Evolutionary conservation across 2,113 vertebrate genomes (phyloP).

Genomic region (Proterorhinus semilunaris): DNA sequence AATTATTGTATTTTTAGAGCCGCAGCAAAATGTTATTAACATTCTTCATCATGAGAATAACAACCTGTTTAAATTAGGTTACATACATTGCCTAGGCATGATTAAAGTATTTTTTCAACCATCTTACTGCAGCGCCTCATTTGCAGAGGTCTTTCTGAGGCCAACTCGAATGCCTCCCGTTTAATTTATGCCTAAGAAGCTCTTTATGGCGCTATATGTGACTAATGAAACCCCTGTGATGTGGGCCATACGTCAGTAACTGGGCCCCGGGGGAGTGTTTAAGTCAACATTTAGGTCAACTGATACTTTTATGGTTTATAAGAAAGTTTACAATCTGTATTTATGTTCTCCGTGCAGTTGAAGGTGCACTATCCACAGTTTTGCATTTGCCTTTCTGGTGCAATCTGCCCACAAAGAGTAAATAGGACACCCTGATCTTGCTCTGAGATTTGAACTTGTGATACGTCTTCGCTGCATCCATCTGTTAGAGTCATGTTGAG

Average conservation of each 20-base stretch:
- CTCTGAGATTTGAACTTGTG: too few species aligned
- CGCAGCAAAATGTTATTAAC: background rate
- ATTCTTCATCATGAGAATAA: background rate
- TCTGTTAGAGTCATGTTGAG: background rate
- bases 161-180: background rate
- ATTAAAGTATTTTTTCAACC: background rate
- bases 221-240: background rate
- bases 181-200: too few species aligned
- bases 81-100: background rate
- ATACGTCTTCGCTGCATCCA: background rate
- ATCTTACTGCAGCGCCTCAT: background rate
- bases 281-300: too few species aligned
- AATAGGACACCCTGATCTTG: too few species aligned
- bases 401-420: too few species aligned
- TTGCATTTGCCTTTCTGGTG: too few species aligned
- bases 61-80: background rate
- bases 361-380: too few species aligned
- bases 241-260: too few species aligned
- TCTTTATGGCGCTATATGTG: background rate
- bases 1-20: slow-evolving; percentile 3
- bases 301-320: too few species aligned
- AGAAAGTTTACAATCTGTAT: too few species aligned
- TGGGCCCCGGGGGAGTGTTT: too few species aligned
- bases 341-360: too few species aligned
- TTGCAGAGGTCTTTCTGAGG: background rate